Conservation (phyloP, 2,113 vertebrate genomes). For the Aplodontia rufa region DNA sequence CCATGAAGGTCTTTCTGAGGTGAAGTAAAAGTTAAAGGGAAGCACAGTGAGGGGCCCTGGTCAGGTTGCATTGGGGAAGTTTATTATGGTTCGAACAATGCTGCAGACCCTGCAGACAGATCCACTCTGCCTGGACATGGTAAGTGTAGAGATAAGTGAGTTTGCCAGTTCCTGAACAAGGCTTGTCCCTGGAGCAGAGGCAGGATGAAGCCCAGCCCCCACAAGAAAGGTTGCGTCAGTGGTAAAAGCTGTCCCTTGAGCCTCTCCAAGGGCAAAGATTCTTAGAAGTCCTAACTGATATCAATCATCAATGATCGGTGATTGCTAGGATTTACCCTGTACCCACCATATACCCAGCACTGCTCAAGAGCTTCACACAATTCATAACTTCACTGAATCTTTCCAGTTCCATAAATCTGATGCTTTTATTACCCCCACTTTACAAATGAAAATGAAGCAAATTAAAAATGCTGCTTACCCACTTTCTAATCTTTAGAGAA, state of each 20-base stretch:
- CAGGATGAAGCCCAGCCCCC: background rate
- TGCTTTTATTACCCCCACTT: background rate
- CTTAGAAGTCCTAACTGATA: background rate
- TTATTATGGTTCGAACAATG: background rate
- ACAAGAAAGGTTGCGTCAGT: background rate
- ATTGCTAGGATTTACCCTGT: background rate
- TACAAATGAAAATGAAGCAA: background rate
- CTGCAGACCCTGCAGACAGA: background rate
- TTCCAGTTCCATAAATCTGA: background rate
- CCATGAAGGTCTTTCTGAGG: conserved; percentile 64
- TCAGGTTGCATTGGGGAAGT: conserved; percentile 44
- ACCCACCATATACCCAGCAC: background rate
- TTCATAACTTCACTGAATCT: background rate
- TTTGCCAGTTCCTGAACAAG: background rate
- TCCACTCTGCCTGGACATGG: background rate
- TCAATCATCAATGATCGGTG: background rate
- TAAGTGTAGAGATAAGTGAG: background rate
- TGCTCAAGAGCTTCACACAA: background rate
- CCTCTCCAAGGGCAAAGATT: background rate
- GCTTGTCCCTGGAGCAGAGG: background rate
- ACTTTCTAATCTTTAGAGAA: background rate
- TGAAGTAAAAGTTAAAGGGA: conserved; percentile 61
- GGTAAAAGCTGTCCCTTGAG: background rate
- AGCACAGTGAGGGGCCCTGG: conserved; percentile 33
- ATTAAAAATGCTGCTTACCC: background rate